Evolutionary conservation across 2,113 vertebrate genomes (phyloP).

Genomic region (Dermatemys mawii): DNA sequence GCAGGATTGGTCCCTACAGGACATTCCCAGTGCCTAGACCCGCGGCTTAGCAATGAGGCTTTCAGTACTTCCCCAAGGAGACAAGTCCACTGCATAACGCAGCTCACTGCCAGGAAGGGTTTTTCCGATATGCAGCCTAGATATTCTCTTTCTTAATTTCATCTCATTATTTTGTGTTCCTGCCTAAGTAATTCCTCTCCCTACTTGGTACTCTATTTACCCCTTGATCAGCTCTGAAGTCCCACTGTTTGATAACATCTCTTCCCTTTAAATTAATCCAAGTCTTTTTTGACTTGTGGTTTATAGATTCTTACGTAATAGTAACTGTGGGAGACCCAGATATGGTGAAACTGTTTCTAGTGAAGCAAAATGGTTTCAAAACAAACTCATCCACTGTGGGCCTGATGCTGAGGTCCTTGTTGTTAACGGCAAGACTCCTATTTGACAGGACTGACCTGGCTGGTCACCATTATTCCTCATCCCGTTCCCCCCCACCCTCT

Average conservation of each 20-base stretch:
- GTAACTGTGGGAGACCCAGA: neutral
- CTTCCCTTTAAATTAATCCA: slow-evolving; percentile 56
- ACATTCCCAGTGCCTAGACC: neutral
- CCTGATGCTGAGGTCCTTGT: neutral
- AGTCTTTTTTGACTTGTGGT: slow-evolving; percentile 23
- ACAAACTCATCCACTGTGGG: neutral
- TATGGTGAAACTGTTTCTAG: neutral
- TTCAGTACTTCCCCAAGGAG: neutral
- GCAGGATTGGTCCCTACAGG: neutral
- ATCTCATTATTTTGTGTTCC: slow-evolving; percentile 55
- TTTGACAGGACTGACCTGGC: neutral
- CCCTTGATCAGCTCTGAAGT: slow-evolving; percentile 71
- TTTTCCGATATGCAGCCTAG: slow-evolving; percentile 1
- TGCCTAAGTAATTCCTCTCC: slow-evolving; percentile 56
- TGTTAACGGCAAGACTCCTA: neutral
- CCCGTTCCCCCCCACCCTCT: neutral
- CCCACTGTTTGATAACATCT: slow-evolving; percentile 33
- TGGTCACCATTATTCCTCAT: neutral
- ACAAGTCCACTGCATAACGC: rapidly evolving
- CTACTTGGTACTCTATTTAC: slow-evolving; percentile 28
- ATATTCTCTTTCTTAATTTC: slow-evolving; percentile 56
- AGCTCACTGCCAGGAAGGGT: neutral
- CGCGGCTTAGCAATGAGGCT: neutral
- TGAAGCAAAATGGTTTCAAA: rapidly evolving
- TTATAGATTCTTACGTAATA: slow-evolving; percentile 20